Percentiles rank a stretch among this genome's conserved stretches.
Conservation (phyloP, 2,888 invertebrate genomes). For the Chymomyza procnemis region DNA sequence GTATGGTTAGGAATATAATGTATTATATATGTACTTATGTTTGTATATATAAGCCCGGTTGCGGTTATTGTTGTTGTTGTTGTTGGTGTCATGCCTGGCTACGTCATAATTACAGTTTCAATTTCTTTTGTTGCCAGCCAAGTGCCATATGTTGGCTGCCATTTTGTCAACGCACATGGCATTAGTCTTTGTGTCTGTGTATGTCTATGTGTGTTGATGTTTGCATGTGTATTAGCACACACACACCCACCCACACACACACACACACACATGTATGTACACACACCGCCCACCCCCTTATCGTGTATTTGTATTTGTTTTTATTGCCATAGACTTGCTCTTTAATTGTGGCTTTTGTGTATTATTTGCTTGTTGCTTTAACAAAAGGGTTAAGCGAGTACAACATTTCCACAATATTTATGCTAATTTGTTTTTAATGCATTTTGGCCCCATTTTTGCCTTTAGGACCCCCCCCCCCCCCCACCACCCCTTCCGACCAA, state of each 20-base stretch:
- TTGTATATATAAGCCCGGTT: not conserved
- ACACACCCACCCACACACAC: no score
- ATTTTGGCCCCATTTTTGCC: conserved; percentile 6
- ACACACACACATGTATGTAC: no score
- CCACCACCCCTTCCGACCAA: conserved; percentile 19
- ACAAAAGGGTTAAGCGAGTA: conserved; percentile 34
- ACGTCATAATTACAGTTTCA: conserved; percentile 61
- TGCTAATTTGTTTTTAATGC: conserved; percentile 63
- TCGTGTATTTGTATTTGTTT: conserved; percentile 4
- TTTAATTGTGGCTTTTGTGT: conserved; percentile 36
- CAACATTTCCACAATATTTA: conserved; percentile 30
- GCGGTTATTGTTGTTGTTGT: conserved; percentile 2
- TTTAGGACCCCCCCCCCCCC: no score
- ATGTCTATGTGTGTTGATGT: not conserved
- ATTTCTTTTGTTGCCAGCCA: conserved; percentile 41
- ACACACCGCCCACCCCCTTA: no score
- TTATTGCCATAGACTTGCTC: not conserved
- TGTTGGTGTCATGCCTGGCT: conserved; percentile 29
- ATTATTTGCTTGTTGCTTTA: conserved; percentile 23
- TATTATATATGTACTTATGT: not conserved
- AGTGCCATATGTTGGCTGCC: conserved; percentile 15
- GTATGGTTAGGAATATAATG: no score
- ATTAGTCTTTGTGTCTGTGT: conserved; percentile 4
- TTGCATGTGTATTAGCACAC: not conserved
- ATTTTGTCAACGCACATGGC: conserved; percentile 23